These are phyloP conservation scores for Cosmia pyralina DNA, from an alignment of 2,888 invertebrate species.

Conservation along the genomic window DNA sequence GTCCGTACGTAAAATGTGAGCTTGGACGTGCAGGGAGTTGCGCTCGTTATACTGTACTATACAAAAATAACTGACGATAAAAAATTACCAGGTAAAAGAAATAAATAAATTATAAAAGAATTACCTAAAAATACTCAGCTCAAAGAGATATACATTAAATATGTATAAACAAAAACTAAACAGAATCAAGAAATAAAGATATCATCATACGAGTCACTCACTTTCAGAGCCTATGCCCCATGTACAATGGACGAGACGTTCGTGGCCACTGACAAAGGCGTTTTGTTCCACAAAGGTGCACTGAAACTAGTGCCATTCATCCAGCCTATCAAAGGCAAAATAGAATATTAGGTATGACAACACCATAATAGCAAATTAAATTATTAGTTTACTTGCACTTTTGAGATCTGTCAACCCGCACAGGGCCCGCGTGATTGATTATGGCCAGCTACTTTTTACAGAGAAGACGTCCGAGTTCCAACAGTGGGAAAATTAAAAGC, in stretches of 20 bases:
- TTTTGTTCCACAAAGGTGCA: slow-evolving; percentile 55
- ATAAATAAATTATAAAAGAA: neutral
- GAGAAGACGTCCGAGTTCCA: neutral
- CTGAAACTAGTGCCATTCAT: slow-evolving; percentile 19
- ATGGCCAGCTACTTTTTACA: neutral
- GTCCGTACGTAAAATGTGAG: no score
- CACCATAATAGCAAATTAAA: neutral
- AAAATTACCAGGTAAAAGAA: neutral
- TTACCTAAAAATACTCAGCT: neutral
- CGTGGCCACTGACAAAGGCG: slow-evolving; percentile 62
- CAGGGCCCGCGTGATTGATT: neutral
- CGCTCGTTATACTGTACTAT: no score
- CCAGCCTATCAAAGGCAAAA: slow-evolving; percentile 16
- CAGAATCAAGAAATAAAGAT: slow-evolving; percentile 22
- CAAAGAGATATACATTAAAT: no score
- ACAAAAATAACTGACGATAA: no score
- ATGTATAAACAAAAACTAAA: slow-evolving; percentile 21
- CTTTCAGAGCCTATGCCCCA: slow-evolving; percentile 24
- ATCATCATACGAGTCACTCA: neutral
- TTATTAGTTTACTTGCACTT: neutral
- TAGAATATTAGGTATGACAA: neutral
- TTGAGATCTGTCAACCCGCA: neutral
- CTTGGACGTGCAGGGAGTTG: no score
- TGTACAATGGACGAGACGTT: slow-evolving; percentile 34
- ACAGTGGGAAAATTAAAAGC: neutral